phyloP scores from a whole-genome alignment of 2,113 vertebrate genomes.

The Erpornis zantholeuca region DNA sequence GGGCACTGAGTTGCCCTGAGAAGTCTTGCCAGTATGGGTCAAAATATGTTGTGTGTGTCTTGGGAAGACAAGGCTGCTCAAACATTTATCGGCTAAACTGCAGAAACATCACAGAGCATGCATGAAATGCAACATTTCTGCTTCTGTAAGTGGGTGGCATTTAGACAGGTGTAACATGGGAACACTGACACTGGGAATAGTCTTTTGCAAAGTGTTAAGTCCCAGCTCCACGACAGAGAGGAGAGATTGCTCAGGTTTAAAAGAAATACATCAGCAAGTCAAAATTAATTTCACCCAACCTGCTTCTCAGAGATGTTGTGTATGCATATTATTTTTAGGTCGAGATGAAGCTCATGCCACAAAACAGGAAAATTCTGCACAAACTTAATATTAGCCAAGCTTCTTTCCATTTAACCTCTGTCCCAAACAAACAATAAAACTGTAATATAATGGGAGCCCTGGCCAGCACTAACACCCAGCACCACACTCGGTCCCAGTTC shows the following conservation, averaged over 20 bases:
- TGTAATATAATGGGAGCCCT: not conserved
- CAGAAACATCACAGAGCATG: not conserved
- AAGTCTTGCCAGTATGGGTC: not conserved
- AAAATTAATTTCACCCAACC: not conserved
- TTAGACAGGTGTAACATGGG: not conserved
- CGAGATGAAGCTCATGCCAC: not conserved
- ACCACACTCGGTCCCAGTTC: not conserved
- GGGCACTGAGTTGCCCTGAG: rapidly evolving
- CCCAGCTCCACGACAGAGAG: not conserved
- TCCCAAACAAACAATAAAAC: not conserved
- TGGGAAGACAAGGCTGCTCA: not conserved
- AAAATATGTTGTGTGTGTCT: not conserved
- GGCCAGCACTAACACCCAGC: not conserved
- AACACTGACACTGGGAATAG: not conserved
- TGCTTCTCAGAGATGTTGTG: not conserved
- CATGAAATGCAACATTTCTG: not conserved
- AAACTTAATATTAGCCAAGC: not conserved
- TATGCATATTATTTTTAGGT: not conserved
- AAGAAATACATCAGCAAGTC: not conserved
- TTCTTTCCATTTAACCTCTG: not conserved
- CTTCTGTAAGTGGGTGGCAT: not conserved
- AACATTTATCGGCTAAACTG: not conserved
- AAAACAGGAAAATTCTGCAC: not conserved
- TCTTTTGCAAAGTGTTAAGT: not conserved
- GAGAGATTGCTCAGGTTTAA: not conserved